phyloP scores from a whole-genome alignment of 1,140 invertebrate species.

The Fopius arisanus region DNA sequence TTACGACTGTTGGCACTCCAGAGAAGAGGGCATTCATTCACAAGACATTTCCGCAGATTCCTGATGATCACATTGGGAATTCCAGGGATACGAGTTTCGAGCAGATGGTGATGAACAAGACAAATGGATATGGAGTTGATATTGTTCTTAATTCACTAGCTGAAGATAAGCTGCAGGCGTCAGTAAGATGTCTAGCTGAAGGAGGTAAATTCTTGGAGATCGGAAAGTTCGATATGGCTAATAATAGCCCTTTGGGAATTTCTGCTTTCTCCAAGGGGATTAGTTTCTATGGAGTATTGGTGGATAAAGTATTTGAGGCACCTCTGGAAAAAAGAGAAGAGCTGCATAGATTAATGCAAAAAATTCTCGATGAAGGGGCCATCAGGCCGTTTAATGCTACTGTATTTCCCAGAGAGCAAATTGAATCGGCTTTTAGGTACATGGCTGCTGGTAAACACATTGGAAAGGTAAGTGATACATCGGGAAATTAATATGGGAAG shows the following conservation, averaged over 20 bases:
- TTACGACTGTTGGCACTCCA: conserved; percentile 75
- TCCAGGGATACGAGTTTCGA: conserved; percentile 79
- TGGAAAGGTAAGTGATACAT: conserved; percentile 67
- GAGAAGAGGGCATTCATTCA: conserved; percentile 77
- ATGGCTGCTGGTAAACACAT: conserved; percentile 81
- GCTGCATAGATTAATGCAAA: conserved; percentile 52
- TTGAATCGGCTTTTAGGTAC: conserved; percentile 65
- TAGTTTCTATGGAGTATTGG: conserved; percentile 78
- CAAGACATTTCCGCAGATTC: conserved; percentile 71
- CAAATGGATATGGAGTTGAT: conserved; percentile 75
- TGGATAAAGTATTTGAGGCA: conserved; percentile 71
- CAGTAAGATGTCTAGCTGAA: conserved; percentile 78
- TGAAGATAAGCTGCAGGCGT: conserved; percentile 79
- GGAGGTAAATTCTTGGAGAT: conserved; percentile 80
- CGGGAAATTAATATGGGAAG: neutral
- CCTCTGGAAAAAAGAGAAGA: conserved; percentile 44
- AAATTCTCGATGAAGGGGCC: conserved; percentile 66
- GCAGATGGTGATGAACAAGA: conserved; percentile 69
- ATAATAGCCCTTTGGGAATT: conserved; percentile 73
- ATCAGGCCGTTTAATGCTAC: conserved; percentile 62
- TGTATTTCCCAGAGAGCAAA: conserved; percentile 58
- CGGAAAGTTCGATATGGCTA: conserved; percentile 78
- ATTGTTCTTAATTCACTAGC: conserved; percentile 81
- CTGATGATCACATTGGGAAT: conserved; percentile 75
- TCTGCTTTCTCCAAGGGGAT: conserved; percentile 83